phyloP scores from a whole-genome alignment of 1,140 invertebrate species.

The Drosophila athabasca region DNA sequence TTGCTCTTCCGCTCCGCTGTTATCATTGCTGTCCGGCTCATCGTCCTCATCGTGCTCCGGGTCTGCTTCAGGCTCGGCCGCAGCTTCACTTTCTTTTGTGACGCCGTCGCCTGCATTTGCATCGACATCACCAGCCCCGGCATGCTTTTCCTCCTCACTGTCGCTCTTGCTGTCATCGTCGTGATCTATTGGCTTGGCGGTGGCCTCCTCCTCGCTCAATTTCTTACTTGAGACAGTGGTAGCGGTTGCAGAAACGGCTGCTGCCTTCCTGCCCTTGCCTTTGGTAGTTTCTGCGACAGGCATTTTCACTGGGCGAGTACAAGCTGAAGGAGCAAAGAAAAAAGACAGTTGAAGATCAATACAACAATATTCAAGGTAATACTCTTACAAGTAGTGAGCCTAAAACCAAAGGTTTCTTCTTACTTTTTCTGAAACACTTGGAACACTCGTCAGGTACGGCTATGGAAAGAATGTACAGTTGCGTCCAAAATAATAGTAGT shows the following conservation, averaged over 20 bases:
- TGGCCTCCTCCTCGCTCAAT: slow-evolving; percentile 22
- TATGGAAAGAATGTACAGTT: too few species aligned
- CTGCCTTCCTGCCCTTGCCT: slow-evolving; percentile 51
- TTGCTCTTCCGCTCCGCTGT: slow-evolving; percentile 84
- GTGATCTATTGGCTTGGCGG: slow-evolving; percentile 10
- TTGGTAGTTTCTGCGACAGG: slow-evolving; percentile 50
- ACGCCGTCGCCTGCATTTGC: slow-evolving; percentile 28
- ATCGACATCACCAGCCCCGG: slow-evolving; percentile 11
- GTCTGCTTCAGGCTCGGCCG: slow-evolving; percentile 42
- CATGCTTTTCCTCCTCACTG: slow-evolving; percentile 1
- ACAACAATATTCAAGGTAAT: too few species aligned
- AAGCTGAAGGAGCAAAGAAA: slow-evolving; percentile 36
- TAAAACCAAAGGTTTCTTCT: too few species aligned
- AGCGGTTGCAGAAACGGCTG: slow-evolving; percentile 3
- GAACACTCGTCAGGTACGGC: too few species aligned
- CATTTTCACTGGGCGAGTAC: slow-evolving; percentile 52
- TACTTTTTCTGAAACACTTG: too few species aligned
- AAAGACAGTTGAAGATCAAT: too few species aligned
- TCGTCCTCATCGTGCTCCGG: slow-evolving; percentile 35
- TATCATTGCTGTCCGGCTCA: slow-evolving; percentile 72
- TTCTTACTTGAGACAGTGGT: slow-evolving; percentile 8
- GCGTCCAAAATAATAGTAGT: too few species aligned
- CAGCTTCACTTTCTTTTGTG: slow-evolving; percentile 15
- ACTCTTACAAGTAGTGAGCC: too few species aligned
- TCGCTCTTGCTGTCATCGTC: slow-evolving; percentile 36